Conservation (phyloP, 2,888 invertebrate genomes). For the Hydraecia micacea region DNA sequence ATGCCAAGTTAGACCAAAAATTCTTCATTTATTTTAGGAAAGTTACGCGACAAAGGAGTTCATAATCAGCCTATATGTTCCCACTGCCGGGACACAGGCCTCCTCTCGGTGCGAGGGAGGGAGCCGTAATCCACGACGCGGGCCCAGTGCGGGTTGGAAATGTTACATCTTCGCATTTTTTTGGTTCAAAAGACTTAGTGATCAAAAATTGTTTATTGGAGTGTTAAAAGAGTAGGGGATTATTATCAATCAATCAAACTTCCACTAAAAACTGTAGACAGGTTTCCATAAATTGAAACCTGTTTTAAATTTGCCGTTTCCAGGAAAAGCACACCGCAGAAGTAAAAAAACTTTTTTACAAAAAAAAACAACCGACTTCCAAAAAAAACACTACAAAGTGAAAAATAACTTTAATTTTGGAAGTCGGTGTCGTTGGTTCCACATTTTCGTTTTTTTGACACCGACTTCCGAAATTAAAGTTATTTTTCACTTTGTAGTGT, state of each 20-base stretch:
- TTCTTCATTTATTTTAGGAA: conserved; percentile 6
- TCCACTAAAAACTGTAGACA: background rate
- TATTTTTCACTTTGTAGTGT: no score
- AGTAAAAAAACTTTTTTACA: no score
- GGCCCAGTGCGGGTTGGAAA: background rate
- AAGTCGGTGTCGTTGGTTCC: no score
- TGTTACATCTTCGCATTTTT: background rate
- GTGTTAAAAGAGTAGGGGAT: background rate
- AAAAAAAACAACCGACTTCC: no score
- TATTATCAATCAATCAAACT: background rate
- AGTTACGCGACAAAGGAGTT: background rate
- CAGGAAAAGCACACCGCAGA: background rate
- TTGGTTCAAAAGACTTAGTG: background rate
- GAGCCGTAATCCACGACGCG: background rate
- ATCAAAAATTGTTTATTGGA: background rate
- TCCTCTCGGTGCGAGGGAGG: background rate
- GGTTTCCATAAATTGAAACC: no score
- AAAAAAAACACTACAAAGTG: no score
- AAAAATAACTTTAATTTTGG: no score
- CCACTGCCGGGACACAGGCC: background rate
- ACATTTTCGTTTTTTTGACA: no score
- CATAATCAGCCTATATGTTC: background rate
- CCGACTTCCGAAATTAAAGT: no score
- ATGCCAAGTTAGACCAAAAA: background rate
- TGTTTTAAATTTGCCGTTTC: no score